A percentile compares a stretch with the other conserved stretches of the same genome.
Evolutionary conservation across 2,797 vertebrate genomes (phyloP).

Genomic region (Peromyscus nudipes): DNA sequence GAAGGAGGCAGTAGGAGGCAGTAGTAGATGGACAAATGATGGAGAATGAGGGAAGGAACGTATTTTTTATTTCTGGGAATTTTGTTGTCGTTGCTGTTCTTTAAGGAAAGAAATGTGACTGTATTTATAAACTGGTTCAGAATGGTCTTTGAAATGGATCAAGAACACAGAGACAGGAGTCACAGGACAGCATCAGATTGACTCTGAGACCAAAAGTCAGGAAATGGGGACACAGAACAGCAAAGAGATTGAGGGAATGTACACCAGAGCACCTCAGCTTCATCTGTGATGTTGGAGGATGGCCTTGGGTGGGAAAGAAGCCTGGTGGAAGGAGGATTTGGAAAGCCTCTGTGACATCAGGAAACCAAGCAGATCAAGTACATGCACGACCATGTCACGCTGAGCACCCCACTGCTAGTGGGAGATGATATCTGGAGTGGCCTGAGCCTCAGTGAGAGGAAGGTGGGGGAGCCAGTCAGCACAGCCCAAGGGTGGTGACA

Average conservation of each 20-base stretch:
- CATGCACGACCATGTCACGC: background rate
- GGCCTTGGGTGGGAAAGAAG: background rate
- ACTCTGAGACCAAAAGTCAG: background rate
- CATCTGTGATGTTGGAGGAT: background rate
- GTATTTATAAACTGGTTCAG: constrained; percentile 30
- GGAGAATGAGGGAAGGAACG: background rate
- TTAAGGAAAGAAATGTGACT: constrained; percentile 26
- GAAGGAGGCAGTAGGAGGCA: background rate
- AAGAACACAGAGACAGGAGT: background rate
- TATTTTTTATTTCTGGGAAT: constrained; percentile 41
- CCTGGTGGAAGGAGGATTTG: background rate
- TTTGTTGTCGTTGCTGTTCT: background rate
- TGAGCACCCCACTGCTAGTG: background rate
- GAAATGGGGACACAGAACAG: background rate
- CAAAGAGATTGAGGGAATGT: background rate
- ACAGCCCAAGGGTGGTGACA: background rate
- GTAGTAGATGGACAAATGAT: background rate
- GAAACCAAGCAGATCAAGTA: background rate
- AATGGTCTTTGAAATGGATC: background rate
- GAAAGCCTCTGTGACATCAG: background rate
- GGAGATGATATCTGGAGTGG: background rate
- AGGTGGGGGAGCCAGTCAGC: background rate
- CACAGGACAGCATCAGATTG: background rate
- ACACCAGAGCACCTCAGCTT: background rate
- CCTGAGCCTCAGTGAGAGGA: background rate